Percentiles rank a stretch among this genome's conserved stretches.
phyloP scores from a whole-genome alignment of 2,888 invertebrate genomes.

The Nemotelus nigrinus region DNA sequence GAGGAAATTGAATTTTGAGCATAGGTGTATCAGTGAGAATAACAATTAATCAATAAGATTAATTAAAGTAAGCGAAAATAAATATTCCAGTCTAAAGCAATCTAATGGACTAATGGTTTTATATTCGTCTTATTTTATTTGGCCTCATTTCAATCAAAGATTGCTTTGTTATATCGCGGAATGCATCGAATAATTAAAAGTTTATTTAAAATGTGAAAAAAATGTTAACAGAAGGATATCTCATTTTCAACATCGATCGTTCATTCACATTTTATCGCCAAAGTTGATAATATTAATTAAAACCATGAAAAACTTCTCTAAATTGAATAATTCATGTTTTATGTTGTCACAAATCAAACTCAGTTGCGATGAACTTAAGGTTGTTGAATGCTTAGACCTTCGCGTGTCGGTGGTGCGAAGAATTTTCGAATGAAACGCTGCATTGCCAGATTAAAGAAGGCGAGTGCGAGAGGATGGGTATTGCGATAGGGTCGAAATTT shows the following conservation, averaged over 20 bases:
- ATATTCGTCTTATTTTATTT: no score
- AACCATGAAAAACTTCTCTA: slow-evolving; percentile 46
- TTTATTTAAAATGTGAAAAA: slow-evolving; percentile 47
- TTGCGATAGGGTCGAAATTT: slow-evolving; percentile 9
- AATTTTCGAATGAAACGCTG: slow-evolving; percentile 6
- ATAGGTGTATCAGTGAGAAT: no score
- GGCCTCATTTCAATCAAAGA: background rate
- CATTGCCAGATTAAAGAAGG: background rate
- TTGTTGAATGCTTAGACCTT: background rate
- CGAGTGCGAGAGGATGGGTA: background rate
- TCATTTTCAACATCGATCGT: slow-evolving; percentile 3
- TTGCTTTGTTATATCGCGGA: slow-evolving; percentile 4
- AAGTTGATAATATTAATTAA: slow-evolving; percentile 50
- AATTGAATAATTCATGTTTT: slow-evolving; percentile 48
- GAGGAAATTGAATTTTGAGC: no score
- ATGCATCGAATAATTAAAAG: slow-evolving; percentile 29
- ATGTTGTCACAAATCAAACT: slow-evolving; percentile 40
- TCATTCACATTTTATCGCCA: slow-evolving; percentile 49
- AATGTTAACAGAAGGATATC: background rate
- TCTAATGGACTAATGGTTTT: no score
- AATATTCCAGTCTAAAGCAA: no score
- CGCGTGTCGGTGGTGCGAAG: slow-evolving; percentile 6
- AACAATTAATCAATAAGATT: no score
- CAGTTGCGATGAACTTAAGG: background rate
- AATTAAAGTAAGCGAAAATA: no score